These are phyloP conservation scores for Latrodectus geometricus DNA, from an alignment of 1,140 invertebrate species.

Conservation along the genomic window DNA sequence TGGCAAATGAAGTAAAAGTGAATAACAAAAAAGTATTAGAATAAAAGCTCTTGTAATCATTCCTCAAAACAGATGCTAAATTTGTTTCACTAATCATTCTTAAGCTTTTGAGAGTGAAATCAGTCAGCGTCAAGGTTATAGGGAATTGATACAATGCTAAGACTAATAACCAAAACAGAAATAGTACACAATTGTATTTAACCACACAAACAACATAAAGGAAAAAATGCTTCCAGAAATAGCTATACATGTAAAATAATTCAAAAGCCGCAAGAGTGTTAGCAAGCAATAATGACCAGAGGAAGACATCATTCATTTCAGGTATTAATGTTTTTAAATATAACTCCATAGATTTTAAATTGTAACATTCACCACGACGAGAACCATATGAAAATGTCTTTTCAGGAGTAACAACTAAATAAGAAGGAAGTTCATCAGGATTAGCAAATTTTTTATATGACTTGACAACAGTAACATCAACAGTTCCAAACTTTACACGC, in stretches of 20 bases:
- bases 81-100: conserved; percentile 65
- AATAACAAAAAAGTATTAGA: conserved; percentile 37
- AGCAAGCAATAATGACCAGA: conserved; percentile 69
- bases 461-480: conserved; percentile 65
- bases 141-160: conserved; percentile 69
- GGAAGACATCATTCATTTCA: conserved; percentile 73
- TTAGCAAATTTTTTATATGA: conserved; percentile 63
- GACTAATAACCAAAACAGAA: conserved; percentile 70
- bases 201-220: conserved; percentile 68
- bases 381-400: conserved; percentile 69
- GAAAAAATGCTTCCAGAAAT: conserved; percentile 67
- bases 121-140: conserved; percentile 65
- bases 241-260: conserved; percentile 67
- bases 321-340: conserved; percentile 71
- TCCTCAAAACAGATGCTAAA: conserved; percentile 65
- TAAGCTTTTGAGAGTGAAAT: conserved; percentile 65
- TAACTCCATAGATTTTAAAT: conserved; percentile 70
- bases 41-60: conserved; percentile 65
- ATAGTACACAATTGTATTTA: conserved; percentile 71
- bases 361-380: conserved; percentile 69
- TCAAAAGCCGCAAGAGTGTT: conserved; percentile 71
- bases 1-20: conserved; percentile 61
- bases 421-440: conserved; percentile 65
- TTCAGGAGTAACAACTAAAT: conserved; percentile 71
- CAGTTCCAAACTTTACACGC: conserved; percentile 71